These are phyloP conservation scores for Phyllotreta cruciferae DNA, from an alignment of 2,888 invertebrate species.

Conservation along the genomic window DNA sequence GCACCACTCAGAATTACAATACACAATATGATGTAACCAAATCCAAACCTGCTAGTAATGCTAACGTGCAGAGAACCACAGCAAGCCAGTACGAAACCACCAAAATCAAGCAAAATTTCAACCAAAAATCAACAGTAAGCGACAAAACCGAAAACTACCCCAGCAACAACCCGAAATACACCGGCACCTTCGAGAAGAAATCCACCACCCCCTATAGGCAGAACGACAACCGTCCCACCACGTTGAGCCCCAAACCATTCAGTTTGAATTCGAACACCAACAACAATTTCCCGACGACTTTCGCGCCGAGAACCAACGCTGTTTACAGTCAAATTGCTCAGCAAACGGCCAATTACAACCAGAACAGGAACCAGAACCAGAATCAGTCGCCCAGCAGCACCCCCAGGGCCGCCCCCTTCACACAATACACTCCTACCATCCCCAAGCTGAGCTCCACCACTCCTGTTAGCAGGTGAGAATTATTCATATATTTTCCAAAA, in stretches of 20 bases:
- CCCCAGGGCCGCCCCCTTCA: constrained; percentile 53
- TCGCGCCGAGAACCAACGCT: constrained; percentile 55
- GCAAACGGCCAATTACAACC: constrained; percentile 46
- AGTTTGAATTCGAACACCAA: constrained; percentile 42
- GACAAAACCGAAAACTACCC: constrained; percentile 47
- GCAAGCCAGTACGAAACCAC: constrained; percentile 44
- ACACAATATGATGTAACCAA: constrained; percentile 44
- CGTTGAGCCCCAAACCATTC: constrained; percentile 53
- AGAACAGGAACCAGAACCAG: constrained; percentile 38
- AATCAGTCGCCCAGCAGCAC: constrained; percentile 44
- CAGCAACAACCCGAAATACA: constrained; percentile 47
- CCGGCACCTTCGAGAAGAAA: constrained; percentile 49
- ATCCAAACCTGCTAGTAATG: constrained; percentile 31
- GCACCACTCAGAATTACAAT: constrained; percentile 40
- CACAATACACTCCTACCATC: constrained; percentile 60
- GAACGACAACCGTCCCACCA: constrained; percentile 52
- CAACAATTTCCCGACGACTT: constrained; percentile 52
- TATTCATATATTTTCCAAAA: not conserved
- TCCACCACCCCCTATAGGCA: constrained; percentile 48
- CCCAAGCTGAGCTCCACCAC: constrained; percentile 56
- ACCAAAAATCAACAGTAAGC: constrained; percentile 43
- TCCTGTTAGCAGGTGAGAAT: constrained; percentile 42
- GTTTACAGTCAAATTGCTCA: constrained; percentile 51
- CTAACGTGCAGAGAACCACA: constrained; percentile 35
- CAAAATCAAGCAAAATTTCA: constrained; percentile 41